Percentiles rank a stretch among this genome's conserved stretches.
These are phyloP conservation scores for Dasysyrphus tricinctus DNA, from an alignment of 2,888 invertebrate genomes.

Conservation along the genomic window DNA sequence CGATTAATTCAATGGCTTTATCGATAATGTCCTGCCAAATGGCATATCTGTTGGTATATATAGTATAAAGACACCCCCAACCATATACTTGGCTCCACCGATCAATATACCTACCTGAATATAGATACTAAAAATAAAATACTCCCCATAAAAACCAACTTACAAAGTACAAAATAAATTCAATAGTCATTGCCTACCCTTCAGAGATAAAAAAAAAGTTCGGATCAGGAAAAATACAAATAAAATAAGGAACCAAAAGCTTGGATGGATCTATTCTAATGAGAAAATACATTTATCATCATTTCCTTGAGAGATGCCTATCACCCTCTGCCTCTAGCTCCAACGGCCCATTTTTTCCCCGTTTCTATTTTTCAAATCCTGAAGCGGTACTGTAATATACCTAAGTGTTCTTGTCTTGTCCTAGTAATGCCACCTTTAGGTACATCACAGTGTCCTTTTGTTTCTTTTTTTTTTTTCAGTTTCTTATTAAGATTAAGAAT, in stretches of 20 bases:
- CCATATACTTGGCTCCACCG: background rate
- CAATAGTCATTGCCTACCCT: slow-evolving; percentile 55
- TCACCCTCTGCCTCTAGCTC: slow-evolving; percentile 11
- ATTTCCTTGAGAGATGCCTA: slow-evolving; percentile 48
- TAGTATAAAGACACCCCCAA: background rate
- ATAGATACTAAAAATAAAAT: background rate
- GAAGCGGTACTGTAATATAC: background rate
- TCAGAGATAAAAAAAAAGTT: slow-evolving; percentile 14
- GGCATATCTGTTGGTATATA: slow-evolving; percentile 1
- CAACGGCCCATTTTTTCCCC: slow-evolving; percentile 11
- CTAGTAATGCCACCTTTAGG: slow-evolving; percentile 1
- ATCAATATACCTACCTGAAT: background rate
- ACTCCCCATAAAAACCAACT: slow-evolving; percentile 9
- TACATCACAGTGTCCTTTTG: background rate
- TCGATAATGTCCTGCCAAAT: slow-evolving; percentile 55
- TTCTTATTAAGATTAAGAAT: slow-evolving; percentile 30
- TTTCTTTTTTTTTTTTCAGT: background rate
- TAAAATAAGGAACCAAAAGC: slow-evolving; percentile 30
- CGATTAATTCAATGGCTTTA: slow-evolving; percentile 70
- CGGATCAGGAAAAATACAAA: slow-evolving; percentile 10
- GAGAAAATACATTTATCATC: slow-evolving; percentile 73
- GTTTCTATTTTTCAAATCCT: slow-evolving; percentile 19
- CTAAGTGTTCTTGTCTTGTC: background rate
- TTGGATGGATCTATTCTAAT: slow-evolving; percentile 62
- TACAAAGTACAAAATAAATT: slow-evolving; percentile 44